These are phyloP conservation scores for Aulostomus chinensis DNA, from an alignment of 2,797 vertebrate species.

Conservation along the genomic window DNA sequence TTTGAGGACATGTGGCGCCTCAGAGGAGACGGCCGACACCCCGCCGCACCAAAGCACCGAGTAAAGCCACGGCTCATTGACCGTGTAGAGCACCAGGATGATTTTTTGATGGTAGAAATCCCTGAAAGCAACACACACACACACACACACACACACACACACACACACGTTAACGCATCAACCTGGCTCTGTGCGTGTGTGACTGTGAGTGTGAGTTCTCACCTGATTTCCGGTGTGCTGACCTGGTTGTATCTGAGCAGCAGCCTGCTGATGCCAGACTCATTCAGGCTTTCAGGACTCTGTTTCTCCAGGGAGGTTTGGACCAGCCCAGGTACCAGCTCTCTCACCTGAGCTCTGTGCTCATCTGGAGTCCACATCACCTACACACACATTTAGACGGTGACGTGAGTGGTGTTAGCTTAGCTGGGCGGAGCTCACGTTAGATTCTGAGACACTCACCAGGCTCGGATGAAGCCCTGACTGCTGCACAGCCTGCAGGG, in stretches of 20 bases:
- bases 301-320: slow-evolving; percentile 86
- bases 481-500: slow-evolving; percentile 83
- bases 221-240: slow-evolving; percentile 86
- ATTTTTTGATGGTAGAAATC: slow-evolving; percentile 83
- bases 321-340: slow-evolving; percentile 85
- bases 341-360: slow-evolving; percentile 82
- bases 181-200: neutral
- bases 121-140: slow-evolving; percentile 68
- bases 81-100: slow-evolving; percentile 87
- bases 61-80: slow-evolving; percentile 94
- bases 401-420: no score
- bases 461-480: slow-evolving; percentile 86
- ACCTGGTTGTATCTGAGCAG: slow-evolving; percentile 91
- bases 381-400: slow-evolving; percentile 74
- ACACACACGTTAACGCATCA: neutral
- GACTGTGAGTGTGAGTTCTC: neutral
- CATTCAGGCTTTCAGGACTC: slow-evolving; percentile 67
- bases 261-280: slow-evolving; percentile 82
- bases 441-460: slow-evolving; percentile 77
- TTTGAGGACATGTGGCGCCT: slow-evolving; percentile 87
- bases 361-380: slow-evolving; percentile 90
- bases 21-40: slow-evolving; percentile 88
- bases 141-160: neutral
- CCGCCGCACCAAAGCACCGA: slow-evolving; percentile 95
- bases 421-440: no score